A percentile compares a stretch with the other conserved stretches of the same genome.
Evolutionary conservation across 2,888 invertebrate genomes (phyloP).

Genomic region (Stramonita haemastoma): DNA sequence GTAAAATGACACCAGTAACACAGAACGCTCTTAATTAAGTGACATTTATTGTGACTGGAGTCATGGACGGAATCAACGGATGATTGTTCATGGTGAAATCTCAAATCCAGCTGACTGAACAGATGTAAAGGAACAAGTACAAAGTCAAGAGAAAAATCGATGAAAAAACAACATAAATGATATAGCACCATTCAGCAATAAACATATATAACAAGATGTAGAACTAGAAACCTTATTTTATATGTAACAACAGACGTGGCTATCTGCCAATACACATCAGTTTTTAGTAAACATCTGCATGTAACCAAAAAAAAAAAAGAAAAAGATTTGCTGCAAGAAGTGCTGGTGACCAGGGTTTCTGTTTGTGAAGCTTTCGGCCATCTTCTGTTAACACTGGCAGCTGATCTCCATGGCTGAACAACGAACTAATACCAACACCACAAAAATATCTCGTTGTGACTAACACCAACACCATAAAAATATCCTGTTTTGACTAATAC

Average conservation of each 20-base stretch:
- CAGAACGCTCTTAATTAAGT: not conserved
- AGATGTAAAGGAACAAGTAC: not conserved
- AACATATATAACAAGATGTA: not conserved
- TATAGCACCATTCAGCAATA: conserved; percentile 1
- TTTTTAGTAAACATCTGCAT: not conserved
- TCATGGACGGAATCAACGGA: conserved; percentile 23
- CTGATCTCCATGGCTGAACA: too few relatives aligned
- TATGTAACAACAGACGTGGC: not conserved
- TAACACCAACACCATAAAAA: too few relatives aligned
- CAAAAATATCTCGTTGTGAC: too few relatives aligned
- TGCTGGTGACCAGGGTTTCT: too few relatives aligned
- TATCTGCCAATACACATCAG: not conserved
- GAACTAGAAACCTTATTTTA: not conserved
- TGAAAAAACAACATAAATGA: not conserved
- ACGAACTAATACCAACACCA: too few relatives aligned
- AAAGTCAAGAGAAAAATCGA: not conserved
- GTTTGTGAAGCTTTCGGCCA: too few relatives aligned
- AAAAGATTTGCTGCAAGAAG: not conserved
- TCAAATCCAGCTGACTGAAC: not conserved
- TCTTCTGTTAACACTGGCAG: too few relatives aligned
- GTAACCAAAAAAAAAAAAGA: not conserved
- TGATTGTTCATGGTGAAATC: not conserved
- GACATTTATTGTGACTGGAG: conserved; percentile 17
- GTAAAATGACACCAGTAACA: too few relatives aligned
- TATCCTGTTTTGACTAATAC: too few relatives aligned